phyloP scores from a whole-genome alignment of 2,888 invertebrate genomes.

The Drosophila flavopinicola region DNA sequence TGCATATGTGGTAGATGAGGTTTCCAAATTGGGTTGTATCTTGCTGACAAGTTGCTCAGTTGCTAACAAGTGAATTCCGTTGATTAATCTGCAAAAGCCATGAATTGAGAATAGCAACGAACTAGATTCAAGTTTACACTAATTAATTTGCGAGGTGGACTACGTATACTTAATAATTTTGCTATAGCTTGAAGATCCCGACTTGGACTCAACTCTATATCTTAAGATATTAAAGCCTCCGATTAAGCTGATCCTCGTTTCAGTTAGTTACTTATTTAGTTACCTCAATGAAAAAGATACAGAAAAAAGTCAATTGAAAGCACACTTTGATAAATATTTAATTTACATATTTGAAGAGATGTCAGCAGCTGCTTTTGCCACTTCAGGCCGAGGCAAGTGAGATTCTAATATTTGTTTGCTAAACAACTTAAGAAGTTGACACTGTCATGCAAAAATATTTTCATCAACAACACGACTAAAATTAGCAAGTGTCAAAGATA shows the following conservation, averaged over 20 bases:
- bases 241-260: too few species aligned
- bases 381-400: constrained; percentile 25
- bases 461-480: constrained; percentile 62
- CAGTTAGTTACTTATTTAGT: too few species aligned
- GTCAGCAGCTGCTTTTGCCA: neutral
- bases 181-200: too few species aligned
- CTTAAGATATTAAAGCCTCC: too few species aligned
- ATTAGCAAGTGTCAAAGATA: constrained; percentile 80
- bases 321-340: neutral
- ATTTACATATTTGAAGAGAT: constrained; percentile 1
- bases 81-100: constrained; percentile 27
- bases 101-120: neutral
- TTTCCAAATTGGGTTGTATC: constrained; percentile 14
- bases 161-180: too few species aligned
- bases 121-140: neutral
- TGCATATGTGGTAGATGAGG: constrained; percentile 30
- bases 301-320: too few species aligned
- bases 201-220: too few species aligned
- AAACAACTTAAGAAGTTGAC: constrained; percentile 76
- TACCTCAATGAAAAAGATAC: too few species aligned
- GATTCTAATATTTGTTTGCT: constrained; percentile 59
- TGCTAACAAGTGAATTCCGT: constrained; percentile 15
- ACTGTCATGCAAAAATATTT: constrained; percentile 55
- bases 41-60: constrained; percentile 26
- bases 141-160: neutral